phyloP scores from a whole-genome alignment of 2,113 vertebrate genomes.

The Hymenochirus boettgeri region DNA sequence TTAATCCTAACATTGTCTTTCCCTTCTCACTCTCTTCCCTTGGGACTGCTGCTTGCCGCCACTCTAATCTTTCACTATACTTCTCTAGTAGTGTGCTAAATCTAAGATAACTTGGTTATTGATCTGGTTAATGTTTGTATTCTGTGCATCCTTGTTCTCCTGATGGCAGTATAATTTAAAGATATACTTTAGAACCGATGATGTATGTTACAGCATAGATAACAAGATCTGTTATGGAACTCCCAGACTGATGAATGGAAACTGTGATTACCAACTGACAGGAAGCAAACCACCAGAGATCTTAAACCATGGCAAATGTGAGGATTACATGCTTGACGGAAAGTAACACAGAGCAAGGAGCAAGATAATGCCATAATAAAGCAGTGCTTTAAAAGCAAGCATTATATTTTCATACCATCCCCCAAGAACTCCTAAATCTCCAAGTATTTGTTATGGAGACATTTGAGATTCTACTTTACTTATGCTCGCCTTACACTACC shows the following conservation, averaged over 20 bases:
- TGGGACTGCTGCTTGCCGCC: too few species aligned
- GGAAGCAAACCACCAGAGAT: slow-evolving; percentile 32
- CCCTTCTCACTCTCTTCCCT: too few species aligned
- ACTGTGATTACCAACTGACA: slow-evolving; percentile 28
- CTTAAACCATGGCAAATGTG: slow-evolving; percentile 16
- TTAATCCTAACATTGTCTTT: too few species aligned
- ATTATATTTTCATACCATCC: too few species aligned
- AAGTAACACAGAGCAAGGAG: too few species aligned
- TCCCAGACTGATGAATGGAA: slow-evolving; percentile 34
- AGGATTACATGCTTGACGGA: too few species aligned
- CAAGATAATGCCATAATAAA: too few species aligned
- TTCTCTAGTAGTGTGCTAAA: background rate
- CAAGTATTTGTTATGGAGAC: too few species aligned
- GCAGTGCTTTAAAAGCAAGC: too few species aligned
- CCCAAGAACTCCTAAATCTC: too few species aligned
- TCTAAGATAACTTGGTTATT: slow-evolving; percentile 16
- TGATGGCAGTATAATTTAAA: slow-evolving; percentile 34
- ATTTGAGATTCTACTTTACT: too few species aligned
- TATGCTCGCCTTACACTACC: too few species aligned
- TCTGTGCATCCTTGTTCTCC: slow-evolving; percentile 38
- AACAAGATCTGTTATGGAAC: slow-evolving; percentile 37
- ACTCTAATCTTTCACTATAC: background rate
- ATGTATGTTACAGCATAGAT: slow-evolving; percentile 47
- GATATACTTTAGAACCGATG: slow-evolving; percentile 46
- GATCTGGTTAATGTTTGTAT: slow-evolving; percentile 34